Percentiles rank a stretch among this genome's conserved stretches.
Evolutionary conservation across 2,797 vertebrate species (phyloP).

Genomic region (Perodicticus potto): DNA sequence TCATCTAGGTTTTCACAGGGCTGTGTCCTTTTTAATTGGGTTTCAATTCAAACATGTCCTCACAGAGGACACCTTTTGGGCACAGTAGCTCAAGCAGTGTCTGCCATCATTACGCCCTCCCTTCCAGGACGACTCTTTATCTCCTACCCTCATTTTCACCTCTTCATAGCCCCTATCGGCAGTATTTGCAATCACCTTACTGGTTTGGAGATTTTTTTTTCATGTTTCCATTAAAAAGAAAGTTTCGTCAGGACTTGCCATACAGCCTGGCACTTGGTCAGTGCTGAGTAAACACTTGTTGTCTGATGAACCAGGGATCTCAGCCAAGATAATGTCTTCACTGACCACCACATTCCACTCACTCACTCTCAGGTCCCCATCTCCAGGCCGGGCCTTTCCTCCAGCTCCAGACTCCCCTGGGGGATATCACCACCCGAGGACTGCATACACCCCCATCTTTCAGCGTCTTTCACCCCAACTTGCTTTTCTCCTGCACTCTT

Average conservation of each 20-base stretch:
- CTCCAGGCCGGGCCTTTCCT: neutral
- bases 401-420: neutral
- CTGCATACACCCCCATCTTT: accelerated
- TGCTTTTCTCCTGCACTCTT: neutral
- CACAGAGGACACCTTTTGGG: neutral
- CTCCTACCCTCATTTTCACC: neutral
- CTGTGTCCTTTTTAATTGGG: neutral
- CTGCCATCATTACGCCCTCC: neutral
- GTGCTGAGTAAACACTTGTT: neutral
- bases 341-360: neutral
- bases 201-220: neutral
- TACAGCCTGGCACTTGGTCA: neutral
- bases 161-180: neutral
- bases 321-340: neutral
- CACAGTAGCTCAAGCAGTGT: neutral
- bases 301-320: neutral
- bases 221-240: neutral
- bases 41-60: neutral
- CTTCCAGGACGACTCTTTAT: neutral
- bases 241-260: neutral
- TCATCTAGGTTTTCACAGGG: neutral
- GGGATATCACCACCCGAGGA: too few relatives aligned
- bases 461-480: neutral
- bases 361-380: neutral
- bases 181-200: neutral